Conservation (phyloP, 1,140 invertebrate species). For the Vanessa atalanta region DNA sequence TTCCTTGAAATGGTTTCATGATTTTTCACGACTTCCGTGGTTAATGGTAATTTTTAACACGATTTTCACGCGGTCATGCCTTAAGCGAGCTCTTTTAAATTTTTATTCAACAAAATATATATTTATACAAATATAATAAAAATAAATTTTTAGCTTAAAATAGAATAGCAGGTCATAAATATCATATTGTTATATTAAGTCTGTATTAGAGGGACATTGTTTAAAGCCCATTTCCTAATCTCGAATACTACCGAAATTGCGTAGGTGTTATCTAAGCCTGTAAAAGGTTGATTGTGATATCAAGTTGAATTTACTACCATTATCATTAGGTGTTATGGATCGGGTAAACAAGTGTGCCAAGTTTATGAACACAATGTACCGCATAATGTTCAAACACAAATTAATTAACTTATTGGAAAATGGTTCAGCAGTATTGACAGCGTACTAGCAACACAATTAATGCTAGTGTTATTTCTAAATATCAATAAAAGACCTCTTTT, state of each 20-base stretch:
- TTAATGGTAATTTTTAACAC: neutral
- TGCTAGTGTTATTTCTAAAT: no score
- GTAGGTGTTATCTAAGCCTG: slow-evolving; percentile 35
- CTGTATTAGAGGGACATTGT: neutral
- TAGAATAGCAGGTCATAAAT: no score
- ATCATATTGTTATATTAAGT: neutral
- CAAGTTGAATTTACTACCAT: slow-evolving; percentile 35
- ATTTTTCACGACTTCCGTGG: slow-evolving; percentile 18
- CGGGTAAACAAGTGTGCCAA: slow-evolving; percentile 37
- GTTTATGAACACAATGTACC: slow-evolving; percentile 27
- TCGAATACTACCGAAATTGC: slow-evolving; percentile 26
- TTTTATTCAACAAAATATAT: no score
- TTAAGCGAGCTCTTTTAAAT: no score
- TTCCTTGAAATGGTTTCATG: slow-evolving; percentile 28
- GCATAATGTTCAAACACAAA: neutral
- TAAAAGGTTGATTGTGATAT: slow-evolving; percentile 34
- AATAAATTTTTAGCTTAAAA: neutral
- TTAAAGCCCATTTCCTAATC: slow-evolving; percentile 20
- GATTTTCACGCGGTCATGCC: no score
- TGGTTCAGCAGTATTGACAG: no score
- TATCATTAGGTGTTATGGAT: slow-evolving; percentile 37
- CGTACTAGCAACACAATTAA: no score
- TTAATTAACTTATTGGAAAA: neutral
- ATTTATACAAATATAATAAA: neutral
- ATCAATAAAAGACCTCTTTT: no score